Evolutionary conservation across 2,888 invertebrate species (phyloP), one percentile per base, ranked within the genome.

Genomic region (Eledona agricola): DNA sequence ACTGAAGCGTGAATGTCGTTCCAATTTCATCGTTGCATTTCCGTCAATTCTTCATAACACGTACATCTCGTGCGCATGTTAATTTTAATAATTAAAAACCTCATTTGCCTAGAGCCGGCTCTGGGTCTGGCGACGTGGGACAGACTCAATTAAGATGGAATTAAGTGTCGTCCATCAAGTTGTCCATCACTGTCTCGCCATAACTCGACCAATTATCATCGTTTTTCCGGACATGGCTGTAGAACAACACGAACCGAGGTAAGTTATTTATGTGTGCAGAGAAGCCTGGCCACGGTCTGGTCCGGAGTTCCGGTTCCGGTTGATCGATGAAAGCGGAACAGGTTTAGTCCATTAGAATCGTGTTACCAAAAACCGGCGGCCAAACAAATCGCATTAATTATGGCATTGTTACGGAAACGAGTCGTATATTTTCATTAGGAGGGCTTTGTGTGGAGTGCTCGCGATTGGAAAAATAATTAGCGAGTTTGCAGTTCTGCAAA

Each of bases 361-460:
- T 31, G 43, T 35, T 51, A 42, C 42, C 22, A 22, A 42, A 42
- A 32, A 43, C 51, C 40, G 34, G 7, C 32, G 32, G 26, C 16
- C 26, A 13, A 31, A 45, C 51, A 51, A 51, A 45, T 51, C 45
- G 35, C 35, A 51, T 51, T 34, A 51, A 51, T 51, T 45, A 51
- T 31, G 6, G 29, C 17, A 51, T 45, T 37, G 51, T 51, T 51
- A 34, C 26, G 19, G 25, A 43, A 43, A 34, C 50, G 7, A 22
- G 40, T 35, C 50, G 43, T 51, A 43, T 51, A 51, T 51, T 43
- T 43, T 43, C 31, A 51, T 51, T 50, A 50, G 32, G 1, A 3
- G n/a, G 28, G 31, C 32, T 43, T 34, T 45, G 45, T 45, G 32
- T 31, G 17, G 16, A 11, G 6, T n/a, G n/a, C n/a, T n/a, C n/a